Percentiles rank a stretch among this genome's conserved stretches.
These are phyloP conservation scores for Spinus olivaceus DNA, from an alignment of 2,797 vertebrate species.

Conservation along the genomic window DNA sequence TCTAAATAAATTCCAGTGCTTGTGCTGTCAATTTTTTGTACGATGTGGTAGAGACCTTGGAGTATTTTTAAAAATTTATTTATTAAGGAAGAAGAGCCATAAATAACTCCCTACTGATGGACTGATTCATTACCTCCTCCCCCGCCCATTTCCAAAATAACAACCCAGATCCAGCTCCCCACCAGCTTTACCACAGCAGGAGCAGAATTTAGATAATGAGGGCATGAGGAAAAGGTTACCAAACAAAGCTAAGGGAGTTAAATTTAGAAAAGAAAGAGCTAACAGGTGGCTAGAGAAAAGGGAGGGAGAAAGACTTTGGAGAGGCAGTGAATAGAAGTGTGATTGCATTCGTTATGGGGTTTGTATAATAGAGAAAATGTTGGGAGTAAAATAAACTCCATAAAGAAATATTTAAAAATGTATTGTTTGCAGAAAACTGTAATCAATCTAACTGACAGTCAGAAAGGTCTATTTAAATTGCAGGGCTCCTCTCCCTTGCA, in stretches of 20 bases:
- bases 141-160: conserved; percentile 36
- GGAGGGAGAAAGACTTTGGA: conserved; percentile 39
- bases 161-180: neutral
- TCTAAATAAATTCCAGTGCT: neutral
- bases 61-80: neutral
- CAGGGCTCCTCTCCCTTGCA: conserved; percentile 27
- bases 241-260: conserved; percentile 49
- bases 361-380: conserved; percentile 15
- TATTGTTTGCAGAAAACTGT: conserved; percentile 50
- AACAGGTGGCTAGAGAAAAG: conserved; percentile 60
- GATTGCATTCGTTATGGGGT: conserved; percentile 26
- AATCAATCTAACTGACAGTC: conserved; percentile 57
- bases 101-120: conserved; percentile 36
- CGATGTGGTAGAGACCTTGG: conserved; percentile 2
- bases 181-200: conserved; percentile 29
- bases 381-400: conserved; percentile 40
- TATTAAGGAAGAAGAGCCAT: neutral
- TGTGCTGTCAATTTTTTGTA: neutral
- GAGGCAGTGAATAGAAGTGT: conserved; percentile 41
- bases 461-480: conserved; percentile 55
- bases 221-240: conserved; percentile 34
- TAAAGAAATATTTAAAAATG: conserved; percentile 52
- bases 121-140: conserved; percentile 28
- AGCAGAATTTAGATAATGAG: conserved; percentile 59
- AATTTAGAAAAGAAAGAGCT: conserved; percentile 63